A percentile compares a stretch with the other conserved stretches of the same genome.
Conservation (phyloP, 2,113 vertebrate genomes). For the Gavialis gangeticus region DNA sequence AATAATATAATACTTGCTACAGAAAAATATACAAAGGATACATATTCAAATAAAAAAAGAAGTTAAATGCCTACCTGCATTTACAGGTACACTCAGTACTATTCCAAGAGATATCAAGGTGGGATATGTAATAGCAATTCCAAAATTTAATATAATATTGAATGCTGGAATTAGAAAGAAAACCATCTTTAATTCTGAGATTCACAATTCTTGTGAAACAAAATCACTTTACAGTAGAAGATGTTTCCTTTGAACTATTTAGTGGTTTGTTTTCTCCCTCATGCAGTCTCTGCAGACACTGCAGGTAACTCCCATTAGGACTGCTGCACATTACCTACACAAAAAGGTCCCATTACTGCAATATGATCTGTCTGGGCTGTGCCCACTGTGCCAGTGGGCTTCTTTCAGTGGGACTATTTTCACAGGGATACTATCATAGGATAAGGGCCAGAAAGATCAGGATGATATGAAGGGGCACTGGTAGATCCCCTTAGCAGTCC, state of each 20-base stretch:
- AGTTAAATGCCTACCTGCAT: constrained; percentile 86
- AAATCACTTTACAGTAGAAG: not conserved
- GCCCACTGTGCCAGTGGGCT: not conserved
- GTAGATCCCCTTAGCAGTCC: not conserved
- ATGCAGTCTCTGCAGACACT: not conserved
- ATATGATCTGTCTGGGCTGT: not conserved
- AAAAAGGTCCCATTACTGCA: not conserved
- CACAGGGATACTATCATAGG: not conserved
- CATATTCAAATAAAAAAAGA: not conserved
- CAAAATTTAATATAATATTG: constrained; percentile 96
- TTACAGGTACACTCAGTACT: constrained; percentile 95
- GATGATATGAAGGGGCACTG: too few species aligned
- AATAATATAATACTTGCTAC: not conserved
- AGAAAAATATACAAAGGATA: not conserved
- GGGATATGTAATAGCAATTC: constrained; percentile 94
- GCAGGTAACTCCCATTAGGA: not conserved
- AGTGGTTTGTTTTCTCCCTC: not conserved
- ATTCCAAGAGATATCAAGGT: constrained; percentile 95
- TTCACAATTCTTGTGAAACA: not conserved
- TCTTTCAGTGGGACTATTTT: not conserved
- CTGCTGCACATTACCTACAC: not conserved
- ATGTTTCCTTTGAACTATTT: not conserved
- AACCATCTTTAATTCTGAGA: constrained; percentile 27
- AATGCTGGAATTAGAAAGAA: constrained; percentile 85
- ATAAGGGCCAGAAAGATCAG: not conserved